Evolutionary conservation across 1,140 invertebrate genomes (phyloP).

Genomic region (Zaprionus capensis): DNA sequence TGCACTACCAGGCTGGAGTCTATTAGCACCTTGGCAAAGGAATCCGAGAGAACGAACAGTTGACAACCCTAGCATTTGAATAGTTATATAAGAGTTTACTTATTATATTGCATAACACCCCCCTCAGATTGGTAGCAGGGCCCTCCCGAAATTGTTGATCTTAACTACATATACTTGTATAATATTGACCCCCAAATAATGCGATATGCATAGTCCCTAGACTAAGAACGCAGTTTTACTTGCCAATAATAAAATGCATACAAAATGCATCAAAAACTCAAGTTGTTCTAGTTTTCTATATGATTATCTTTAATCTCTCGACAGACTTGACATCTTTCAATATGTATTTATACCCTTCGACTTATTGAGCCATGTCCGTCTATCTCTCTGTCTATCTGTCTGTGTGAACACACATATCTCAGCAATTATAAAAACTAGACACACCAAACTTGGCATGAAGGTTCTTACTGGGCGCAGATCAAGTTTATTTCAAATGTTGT

Average conservation of each 20-base stretch:
- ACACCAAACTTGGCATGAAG: no score
- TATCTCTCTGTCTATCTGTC: no score
- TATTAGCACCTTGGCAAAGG: slow-evolving; percentile 43
- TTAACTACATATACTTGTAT: slow-evolving; percentile 22
- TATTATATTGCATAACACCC: slow-evolving; percentile 18
- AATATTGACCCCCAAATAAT: neutral
- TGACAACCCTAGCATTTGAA: slow-evolving; percentile 53
- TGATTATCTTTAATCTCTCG: neutral
- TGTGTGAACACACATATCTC: no score
- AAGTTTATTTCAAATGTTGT: no score
- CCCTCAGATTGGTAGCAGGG: slow-evolving; percentile 62
- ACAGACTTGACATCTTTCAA: no score
- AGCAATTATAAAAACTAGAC: no score
- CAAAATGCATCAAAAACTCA: slow-evolving; percentile 49
- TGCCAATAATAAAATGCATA: slow-evolving; percentile 74
- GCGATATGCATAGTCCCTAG: slow-evolving; percentile 25
- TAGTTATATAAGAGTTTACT: slow-evolving; percentile 33
- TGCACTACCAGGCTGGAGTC: slow-evolving; percentile 64
- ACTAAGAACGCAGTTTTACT: slow-evolving; percentile 57
- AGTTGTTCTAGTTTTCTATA: neutral
- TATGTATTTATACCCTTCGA: no score
- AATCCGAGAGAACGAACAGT: slow-evolving; percentile 23
- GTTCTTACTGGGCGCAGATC: no score
- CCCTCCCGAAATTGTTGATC: slow-evolving; percentile 62
- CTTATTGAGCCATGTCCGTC: no score